Evolutionary conservation across 2,888 invertebrate genomes (phyloP).

Genomic region (Calliscelio sp.): DNA sequence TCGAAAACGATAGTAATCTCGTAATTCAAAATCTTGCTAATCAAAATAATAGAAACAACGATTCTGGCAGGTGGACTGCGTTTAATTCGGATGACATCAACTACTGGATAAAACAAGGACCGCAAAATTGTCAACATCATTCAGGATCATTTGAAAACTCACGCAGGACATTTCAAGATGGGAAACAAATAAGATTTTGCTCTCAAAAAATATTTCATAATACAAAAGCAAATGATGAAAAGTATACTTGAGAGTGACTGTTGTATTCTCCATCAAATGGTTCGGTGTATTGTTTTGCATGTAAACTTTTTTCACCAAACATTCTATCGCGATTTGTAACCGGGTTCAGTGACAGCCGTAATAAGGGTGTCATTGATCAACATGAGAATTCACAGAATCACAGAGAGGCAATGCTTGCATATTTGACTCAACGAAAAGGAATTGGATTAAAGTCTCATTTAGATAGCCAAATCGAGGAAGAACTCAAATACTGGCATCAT

Average conservation of each 20-base stretch:
- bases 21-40: not conserved
- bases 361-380: slow-evolving; percentile 34
- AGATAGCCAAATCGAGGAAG: slow-evolving; percentile 32
- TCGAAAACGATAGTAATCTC: slow-evolving; percentile 18
- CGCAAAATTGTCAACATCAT: slow-evolving; percentile 54
- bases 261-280: slow-evolving; percentile 68
- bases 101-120: slow-evolving; percentile 46
- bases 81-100: slow-evolving; percentile 29
- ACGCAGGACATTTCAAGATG: slow-evolving; percentile 34
- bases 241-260: slow-evolving; percentile 65
- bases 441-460: slow-evolving; percentile 13
- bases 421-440: slow-evolving; percentile 29
- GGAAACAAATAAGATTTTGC: slow-evolving; percentile 60
- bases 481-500: slow-evolving; percentile 55
- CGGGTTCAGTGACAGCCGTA: slow-evolving; percentile 65
- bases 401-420: slow-evolving; percentile 35
- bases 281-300: slow-evolving; percentile 60
- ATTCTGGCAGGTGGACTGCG: slow-evolving; percentile 26
- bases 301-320: slow-evolving; percentile 55
- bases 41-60: slow-evolving; percentile 30
- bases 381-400: slow-evolving; percentile 48
- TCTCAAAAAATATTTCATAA: slow-evolving; percentile 32
- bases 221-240: slow-evolving; percentile 67
- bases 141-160: slow-evolving; percentile 54
- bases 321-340: slow-evolving; percentile 24